Conservation (phyloP, 1,140 invertebrate species). For the Mamestra configurata region DNA sequence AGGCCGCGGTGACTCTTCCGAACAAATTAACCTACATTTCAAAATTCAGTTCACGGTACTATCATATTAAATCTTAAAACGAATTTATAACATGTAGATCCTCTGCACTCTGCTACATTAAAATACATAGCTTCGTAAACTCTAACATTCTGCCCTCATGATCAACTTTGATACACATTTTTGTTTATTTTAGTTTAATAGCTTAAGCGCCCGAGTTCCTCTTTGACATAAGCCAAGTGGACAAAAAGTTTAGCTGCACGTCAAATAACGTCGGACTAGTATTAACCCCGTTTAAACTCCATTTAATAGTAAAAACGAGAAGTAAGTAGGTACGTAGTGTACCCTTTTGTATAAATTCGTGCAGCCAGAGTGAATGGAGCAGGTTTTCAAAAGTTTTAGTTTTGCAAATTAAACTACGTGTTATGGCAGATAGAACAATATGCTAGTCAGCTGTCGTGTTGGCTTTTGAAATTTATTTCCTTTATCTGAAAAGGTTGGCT, state of each 20-base stretch:
- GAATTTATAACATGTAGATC: no score
- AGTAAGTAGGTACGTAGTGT: slow-evolving; percentile 11
- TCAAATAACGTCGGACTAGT: slow-evolving; percentile 30
- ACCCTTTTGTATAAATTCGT: slow-evolving; percentile 43
- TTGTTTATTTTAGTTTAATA: not conserved
- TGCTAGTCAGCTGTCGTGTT: not conserved
- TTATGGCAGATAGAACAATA: not conserved
- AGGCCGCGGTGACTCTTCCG: no score
- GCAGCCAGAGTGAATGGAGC: not conserved
- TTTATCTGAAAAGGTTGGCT: no score
- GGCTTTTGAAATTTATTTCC: not conserved
- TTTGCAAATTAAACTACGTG: slow-evolving; percentile 12
- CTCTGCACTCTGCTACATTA: not conserved
- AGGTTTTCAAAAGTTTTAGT: slow-evolving; percentile 26
- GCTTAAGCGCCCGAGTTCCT: slow-evolving; percentile 2
- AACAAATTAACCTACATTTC: no score
- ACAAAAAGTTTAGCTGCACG: slow-evolving; percentile 19
- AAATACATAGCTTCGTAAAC: not conserved
- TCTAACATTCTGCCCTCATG: not conserved
- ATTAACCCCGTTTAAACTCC: slow-evolving; percentile 37
- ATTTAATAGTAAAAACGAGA: slow-evolving; percentile 34
- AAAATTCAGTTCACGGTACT: no score
- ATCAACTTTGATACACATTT: slow-evolving; percentile 6
- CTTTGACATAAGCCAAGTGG: slow-evolving; percentile 39
- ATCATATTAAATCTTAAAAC: no score